A percentile compares a stretch with the other conserved stretches of the same genome.
Evolutionary conservation across 2,888 invertebrate genomes (phyloP).

Genomic region (Pseudoips prasinana): DNA sequence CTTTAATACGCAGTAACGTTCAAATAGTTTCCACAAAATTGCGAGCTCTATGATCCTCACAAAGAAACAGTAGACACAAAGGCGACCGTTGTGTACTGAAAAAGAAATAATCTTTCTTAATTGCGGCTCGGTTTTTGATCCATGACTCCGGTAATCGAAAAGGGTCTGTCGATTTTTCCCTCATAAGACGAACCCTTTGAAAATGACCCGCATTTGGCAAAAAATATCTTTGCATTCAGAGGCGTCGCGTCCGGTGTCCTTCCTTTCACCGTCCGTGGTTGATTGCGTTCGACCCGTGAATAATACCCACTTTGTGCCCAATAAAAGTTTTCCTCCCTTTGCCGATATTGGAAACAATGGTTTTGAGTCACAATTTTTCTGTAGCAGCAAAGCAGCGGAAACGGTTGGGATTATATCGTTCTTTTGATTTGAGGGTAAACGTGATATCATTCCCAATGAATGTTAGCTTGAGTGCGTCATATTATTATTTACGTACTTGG

Average conservation of each 20-base stretch:
- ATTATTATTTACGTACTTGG: slow-evolving; percentile 42
- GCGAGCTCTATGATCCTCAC: slow-evolving; percentile 26
- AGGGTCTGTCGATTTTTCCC: slow-evolving; percentile 63
- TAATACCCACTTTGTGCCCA: slow-evolving; percentile 78
- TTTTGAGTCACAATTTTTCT: slow-evolving; percentile 74
- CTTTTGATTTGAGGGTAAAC: slow-evolving; percentile 73
- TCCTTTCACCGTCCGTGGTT: slow-evolving; percentile 54
- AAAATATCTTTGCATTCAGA: slow-evolving; percentile 79
- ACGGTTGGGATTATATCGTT: slow-evolving; percentile 65
- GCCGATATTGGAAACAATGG: slow-evolving; percentile 77
- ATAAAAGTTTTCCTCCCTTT: slow-evolving; percentile 74
- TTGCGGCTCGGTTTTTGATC: slow-evolving; percentile 65
- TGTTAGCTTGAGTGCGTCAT: slow-evolving; percentile 32
- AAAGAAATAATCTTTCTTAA: slow-evolving; percentile 64
- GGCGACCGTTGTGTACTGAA: slow-evolving; percentile 39
- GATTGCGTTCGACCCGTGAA: slow-evolving; percentile 72
- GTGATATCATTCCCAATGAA: slow-evolving; percentile 68
- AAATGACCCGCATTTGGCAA: slow-evolving; percentile 71
- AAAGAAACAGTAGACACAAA: slow-evolving; percentile 41
- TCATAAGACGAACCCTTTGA: slow-evolving; percentile 73
- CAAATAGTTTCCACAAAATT: slow-evolving; percentile 32
- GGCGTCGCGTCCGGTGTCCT: slow-evolving; percentile 66
- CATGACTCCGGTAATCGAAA: slow-evolving; percentile 69
- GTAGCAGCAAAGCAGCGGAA: slow-evolving; percentile 54
- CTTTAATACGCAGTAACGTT: slow-evolving; percentile 16